These are phyloP conservation scores for Meloidogyne exigua DNA, from an alignment of 1,140 invertebrate genomes.

Conservation along the genomic window DNA sequence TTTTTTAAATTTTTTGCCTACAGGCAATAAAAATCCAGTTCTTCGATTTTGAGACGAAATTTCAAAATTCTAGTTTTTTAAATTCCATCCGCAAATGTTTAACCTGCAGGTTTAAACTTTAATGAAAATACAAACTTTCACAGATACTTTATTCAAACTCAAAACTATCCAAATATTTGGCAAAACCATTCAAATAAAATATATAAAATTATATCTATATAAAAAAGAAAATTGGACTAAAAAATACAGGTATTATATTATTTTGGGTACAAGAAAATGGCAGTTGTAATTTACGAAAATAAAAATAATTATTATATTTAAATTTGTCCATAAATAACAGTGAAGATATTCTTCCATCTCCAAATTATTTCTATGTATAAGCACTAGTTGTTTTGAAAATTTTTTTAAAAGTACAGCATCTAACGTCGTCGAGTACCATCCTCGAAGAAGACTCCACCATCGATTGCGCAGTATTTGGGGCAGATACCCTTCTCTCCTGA, in stretches of 20 bases:
- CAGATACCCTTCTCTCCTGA: conserved; percentile 60
- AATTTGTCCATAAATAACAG: background rate
- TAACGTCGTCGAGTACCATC: conserved; percentile 57
- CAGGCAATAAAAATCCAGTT: too few species aligned
- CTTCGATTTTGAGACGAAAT: too few species aligned
- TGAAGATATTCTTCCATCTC: background rate
- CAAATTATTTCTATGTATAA: background rate
- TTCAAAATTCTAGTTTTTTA: too few species aligned
- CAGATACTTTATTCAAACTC: background rate
- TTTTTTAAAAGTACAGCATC: background rate
- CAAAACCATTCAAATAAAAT: background rate
- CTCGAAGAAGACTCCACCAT: conserved; percentile 62
- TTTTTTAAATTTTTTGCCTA: too few species aligned
- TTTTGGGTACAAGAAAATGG: background rate
- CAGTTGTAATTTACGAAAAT: background rate
- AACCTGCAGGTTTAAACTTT: too few species aligned
- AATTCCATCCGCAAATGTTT: too few species aligned
- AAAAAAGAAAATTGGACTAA: background rate
- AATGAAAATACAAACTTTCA: too few species aligned
- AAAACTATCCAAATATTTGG: background rate
- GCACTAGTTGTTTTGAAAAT: background rate
- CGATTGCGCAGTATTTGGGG: conserved; percentile 61
- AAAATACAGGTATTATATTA: background rate
- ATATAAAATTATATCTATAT: background rate
- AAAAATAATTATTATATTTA: conserved; percentile 2